phyloP scores from a whole-genome alignment of 1,140 invertebrate genomes.

The Oryctes rhinoceros region DNA sequence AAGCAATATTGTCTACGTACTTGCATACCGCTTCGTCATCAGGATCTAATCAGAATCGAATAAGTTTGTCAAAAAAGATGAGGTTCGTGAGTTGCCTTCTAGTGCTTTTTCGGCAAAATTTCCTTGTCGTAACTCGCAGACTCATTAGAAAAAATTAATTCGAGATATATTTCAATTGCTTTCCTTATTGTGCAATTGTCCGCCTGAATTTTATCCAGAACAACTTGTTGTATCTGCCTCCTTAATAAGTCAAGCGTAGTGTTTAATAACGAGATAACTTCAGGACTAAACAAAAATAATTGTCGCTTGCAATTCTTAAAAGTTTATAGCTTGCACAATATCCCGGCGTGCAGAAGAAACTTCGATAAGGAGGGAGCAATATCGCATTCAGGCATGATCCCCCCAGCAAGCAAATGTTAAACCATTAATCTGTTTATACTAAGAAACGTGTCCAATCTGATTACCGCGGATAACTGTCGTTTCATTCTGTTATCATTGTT shows the following conservation, averaged over 20 bases:
- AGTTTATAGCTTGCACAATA: neutral
- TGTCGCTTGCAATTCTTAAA: neutral
- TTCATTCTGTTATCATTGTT: neutral
- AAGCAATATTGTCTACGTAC: no score
- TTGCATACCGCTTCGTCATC: no score
- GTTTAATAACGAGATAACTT: neutral
- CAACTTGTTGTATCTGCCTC: no score
- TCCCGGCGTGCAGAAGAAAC: neutral
- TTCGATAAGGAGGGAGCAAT: constrained; percentile 2
- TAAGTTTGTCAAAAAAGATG: no score
- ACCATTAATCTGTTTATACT: neutral
- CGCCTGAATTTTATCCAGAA: no score
- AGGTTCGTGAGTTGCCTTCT: no score
- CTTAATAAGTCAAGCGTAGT: neutral
- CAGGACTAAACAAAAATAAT: constrained; percentile 10
- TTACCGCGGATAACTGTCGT: neutral
- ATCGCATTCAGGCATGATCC: constrained; percentile 5
- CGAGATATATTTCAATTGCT: no score
- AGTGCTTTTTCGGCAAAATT: no score
- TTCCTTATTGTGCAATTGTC: no score
- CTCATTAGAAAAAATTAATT: no score
- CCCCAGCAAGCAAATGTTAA: neutral
- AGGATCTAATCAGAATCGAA: no score
- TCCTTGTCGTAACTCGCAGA: no score
- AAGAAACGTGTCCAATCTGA: constrained; percentile 17